Conservation (phyloP, 1,140 invertebrate genomes). For the Drosophila tani region DNA sequence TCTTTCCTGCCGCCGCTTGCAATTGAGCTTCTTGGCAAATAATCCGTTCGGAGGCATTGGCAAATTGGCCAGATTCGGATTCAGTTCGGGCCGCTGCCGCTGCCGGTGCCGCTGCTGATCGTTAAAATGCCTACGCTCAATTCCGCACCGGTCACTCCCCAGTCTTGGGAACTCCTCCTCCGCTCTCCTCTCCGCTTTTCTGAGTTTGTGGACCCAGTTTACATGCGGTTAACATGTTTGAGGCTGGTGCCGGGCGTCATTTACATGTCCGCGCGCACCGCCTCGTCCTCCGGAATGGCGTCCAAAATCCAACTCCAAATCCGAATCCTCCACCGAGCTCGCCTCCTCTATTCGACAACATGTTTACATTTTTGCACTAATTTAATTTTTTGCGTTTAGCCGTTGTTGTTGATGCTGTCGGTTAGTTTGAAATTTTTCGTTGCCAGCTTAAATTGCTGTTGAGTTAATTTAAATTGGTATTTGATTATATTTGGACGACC, state of each 20-base stretch:
- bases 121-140: slow-evolving; percentile 62
- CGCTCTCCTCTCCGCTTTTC: background rate
- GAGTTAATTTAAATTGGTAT: slow-evolving; percentile 84
- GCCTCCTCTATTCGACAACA: slow-evolving; percentile 55
- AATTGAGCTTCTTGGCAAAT: slow-evolving; percentile 35
- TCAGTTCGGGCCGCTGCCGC: slow-evolving; percentile 25
- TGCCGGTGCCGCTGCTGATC: slow-evolving; percentile 26
- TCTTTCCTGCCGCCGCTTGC: slow-evolving; percentile 29
- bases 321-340: slow-evolving; percentile 7
- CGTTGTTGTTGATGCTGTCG: slow-evolving; percentile 47
- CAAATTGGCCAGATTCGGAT: slow-evolving; percentile 47
- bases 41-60: slow-evolving; percentile 51
- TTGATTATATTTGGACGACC: slow-evolving; percentile 79
- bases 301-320: slow-evolving; percentile 1
- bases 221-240: slow-evolving; percentile 79
- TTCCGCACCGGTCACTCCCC: slow-evolving; percentile 24
- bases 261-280: slow-evolving; percentile 71
- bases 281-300: slow-evolving; percentile 45
- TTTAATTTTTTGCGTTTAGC: slow-evolving; percentile 76
- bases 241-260: slow-evolving; percentile 78
- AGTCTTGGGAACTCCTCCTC: background rate
- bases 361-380: slow-evolving; percentile 83
- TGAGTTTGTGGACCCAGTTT: slow-evolving; percentile 46
- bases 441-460: slow-evolving; percentile 77
- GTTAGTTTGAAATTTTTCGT: slow-evolving; percentile 52